phyloP scores from a whole-genome alignment of 2,797 vertebrate species.

The Acanthis flammea region DNA sequence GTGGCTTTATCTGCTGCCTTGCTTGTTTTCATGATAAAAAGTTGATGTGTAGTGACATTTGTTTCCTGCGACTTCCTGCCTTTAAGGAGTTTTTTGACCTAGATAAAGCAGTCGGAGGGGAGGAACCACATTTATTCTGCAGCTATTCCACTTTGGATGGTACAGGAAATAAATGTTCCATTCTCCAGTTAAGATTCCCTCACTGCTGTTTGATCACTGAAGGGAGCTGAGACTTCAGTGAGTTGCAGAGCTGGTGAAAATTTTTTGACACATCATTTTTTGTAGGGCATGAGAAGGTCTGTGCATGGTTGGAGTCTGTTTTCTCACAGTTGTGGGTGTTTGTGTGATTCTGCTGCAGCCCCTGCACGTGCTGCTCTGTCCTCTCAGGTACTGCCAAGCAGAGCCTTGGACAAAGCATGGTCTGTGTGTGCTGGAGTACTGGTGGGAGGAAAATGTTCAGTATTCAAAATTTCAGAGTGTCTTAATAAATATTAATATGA shows the following conservation, averaged over 20 bases:
- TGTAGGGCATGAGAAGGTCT: background rate
- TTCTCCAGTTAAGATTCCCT: background rate
- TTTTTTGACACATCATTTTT: background rate
- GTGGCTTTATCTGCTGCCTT: conserved; percentile 38
- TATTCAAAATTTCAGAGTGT: background rate
- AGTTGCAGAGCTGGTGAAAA: background rate
- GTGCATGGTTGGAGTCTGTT: background rate
- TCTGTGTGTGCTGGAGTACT: background rate
- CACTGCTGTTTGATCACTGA: background rate
- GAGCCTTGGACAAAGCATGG: background rate
- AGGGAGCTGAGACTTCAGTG: background rate
- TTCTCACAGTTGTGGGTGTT: background rate
- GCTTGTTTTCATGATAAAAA: conserved; percentile 36
- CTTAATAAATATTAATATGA: background rate
- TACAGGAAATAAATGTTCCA: background rate
- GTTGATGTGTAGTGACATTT: conserved; percentile 67
- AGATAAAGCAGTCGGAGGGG: conserved; percentile 46
- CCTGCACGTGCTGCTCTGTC: background rate
- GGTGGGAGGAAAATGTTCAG: background rate
- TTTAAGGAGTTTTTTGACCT: conserved; percentile 67
- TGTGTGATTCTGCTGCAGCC: background rate
- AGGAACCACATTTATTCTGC: conserved; percentile 32
- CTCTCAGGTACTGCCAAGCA: background rate
- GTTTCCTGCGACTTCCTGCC: conserved; percentile 59
- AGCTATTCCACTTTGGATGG: background rate